Conservation (phyloP, 2,113 vertebrate genomes). For the Agelaius phoeniceus region DNA sequence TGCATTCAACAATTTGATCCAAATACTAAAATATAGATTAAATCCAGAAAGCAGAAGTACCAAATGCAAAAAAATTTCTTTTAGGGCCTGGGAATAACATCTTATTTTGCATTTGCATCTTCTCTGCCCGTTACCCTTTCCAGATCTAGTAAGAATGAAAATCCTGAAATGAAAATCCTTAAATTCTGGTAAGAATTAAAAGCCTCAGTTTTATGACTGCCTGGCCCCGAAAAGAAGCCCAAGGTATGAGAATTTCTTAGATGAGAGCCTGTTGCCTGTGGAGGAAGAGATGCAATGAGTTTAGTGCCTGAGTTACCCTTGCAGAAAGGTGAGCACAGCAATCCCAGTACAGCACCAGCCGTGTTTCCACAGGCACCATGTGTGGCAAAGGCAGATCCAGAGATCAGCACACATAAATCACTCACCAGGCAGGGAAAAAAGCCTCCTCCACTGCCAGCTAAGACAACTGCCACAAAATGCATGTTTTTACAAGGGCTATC, state of each 20-base stretch:
- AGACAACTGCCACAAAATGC: slow-evolving; percentile 24
- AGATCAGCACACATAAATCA: neutral
- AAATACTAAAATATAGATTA: neutral
- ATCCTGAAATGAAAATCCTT: neutral
- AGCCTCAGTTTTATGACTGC: neutral
- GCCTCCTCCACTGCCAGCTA: neutral
- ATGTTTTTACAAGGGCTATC: slow-evolving; percentile 58
- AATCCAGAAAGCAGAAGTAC: neutral
- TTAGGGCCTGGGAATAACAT: neutral
- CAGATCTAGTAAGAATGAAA: neutral
- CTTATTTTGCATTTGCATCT: neutral
- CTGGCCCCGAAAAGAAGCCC: neutral
- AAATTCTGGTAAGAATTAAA: neutral
- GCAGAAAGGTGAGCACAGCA: neutral
- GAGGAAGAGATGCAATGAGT: neutral
- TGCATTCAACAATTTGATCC: neutral
- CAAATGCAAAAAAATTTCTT: neutral
- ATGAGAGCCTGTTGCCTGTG: neutral
- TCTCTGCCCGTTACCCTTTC: neutral
- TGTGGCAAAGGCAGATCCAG: slow-evolving; percentile 12
- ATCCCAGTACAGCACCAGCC: neutral
- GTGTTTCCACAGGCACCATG: neutral
- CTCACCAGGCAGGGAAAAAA: slow-evolving; percentile 15
- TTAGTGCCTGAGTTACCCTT: neutral
- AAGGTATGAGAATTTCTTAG: neutral